These are phyloP conservation scores for Phoebastria nigripes DNA, from an alignment of 2,797 vertebrate genomes.

Conservation along the genomic window DNA sequence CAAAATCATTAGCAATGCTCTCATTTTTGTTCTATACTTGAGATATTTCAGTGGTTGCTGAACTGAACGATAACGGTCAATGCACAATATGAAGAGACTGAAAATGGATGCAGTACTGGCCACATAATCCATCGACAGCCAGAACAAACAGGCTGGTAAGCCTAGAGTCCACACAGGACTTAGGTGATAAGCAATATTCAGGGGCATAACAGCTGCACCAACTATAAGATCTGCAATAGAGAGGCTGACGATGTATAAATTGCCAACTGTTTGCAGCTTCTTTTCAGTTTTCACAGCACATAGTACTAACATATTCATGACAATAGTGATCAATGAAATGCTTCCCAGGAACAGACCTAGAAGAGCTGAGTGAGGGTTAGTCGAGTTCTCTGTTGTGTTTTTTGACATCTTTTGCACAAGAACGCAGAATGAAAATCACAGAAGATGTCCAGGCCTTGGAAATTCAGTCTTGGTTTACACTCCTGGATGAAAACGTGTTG, in stretches of 20 bases:
- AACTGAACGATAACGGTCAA: slow-evolving; percentile 92
- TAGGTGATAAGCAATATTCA: slow-evolving; percentile 87
- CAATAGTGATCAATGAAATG: slow-evolving; percentile 85
- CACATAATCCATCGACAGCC: slow-evolving; percentile 97
- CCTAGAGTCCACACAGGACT: slow-evolving; percentile 82
- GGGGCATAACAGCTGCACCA: slow-evolving; percentile 90
- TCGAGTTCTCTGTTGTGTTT: slow-evolving; percentile 55
- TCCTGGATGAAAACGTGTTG: not conserved
- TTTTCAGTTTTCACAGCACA: slow-evolving; percentile 87
- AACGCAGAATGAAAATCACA: not conserved
- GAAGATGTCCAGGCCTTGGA: not conserved
- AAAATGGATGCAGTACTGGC: slow-evolving; percentile 96
- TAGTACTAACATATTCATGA: slow-evolving; percentile 94
- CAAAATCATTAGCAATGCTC: slow-evolving; percentile 79
- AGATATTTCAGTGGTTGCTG: slow-evolving; percentile 89
- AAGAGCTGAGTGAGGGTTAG: slow-evolving; percentile 63
- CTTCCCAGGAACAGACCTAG: slow-evolving; percentile 84
- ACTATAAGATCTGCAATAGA: slow-evolving; percentile 91
- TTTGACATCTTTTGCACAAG: slow-evolving; percentile 59
- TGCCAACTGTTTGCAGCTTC: slow-evolving; percentile 94
- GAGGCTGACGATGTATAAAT: slow-evolving; percentile 95
- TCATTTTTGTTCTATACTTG: slow-evolving; percentile 86
- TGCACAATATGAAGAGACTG: slow-evolving; percentile 90
- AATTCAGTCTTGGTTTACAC: not conserved
- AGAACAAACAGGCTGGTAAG: slow-evolving; percentile 86